These are phyloP conservation scores for Mythimna impura DNA, from an alignment of 2,888 invertebrate genomes.

Conservation along the genomic window DNA sequence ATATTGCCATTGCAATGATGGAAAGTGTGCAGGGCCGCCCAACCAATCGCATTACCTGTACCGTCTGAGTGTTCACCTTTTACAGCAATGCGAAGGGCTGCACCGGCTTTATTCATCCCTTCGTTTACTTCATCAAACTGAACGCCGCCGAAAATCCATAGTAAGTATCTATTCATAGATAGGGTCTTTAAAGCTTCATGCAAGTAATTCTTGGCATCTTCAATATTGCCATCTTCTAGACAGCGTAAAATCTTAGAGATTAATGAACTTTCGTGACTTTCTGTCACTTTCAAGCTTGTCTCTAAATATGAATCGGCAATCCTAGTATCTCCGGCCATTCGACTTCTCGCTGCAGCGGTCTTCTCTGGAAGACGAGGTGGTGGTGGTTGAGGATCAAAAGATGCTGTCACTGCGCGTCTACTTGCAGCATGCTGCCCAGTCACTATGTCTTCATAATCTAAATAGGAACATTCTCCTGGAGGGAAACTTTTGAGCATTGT, in stretches of 20 bases:
- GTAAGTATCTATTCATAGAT: constrained; percentile 78
- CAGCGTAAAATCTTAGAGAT: constrained; percentile 78
- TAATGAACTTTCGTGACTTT: constrained; percentile 76
- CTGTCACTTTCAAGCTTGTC: constrained; percentile 70
- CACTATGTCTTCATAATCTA: constrained; percentile 83
- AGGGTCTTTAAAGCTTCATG: constrained; percentile 75
- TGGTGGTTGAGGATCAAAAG: constrained; percentile 84
- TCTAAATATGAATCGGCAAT: constrained; percentile 75
- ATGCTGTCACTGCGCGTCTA: constrained; percentile 83
- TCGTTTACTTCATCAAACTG: constrained; percentile 77
- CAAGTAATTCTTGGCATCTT: constrained; percentile 76
- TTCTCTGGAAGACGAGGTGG: constrained; percentile 67
- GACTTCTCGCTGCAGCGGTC: constrained; percentile 76
- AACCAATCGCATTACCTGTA: constrained; percentile 82
- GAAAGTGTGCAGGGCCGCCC: constrained; percentile 84
- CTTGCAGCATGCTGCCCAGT: constrained; percentile 83
- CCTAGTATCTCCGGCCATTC: constrained; percentile 77
- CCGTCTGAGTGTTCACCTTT: constrained; percentile 83
- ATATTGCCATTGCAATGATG: constrained; percentile 75
- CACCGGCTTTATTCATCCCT: constrained; percentile 70
- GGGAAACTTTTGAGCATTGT: constrained; percentile 83
- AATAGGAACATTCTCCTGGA: constrained; percentile 76
- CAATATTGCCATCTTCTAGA: constrained; percentile 76
- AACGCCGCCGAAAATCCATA: constrained; percentile 82
- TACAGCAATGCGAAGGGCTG: constrained; percentile 82